Percentiles rank a stretch among this genome's conserved stretches.
phyloP scores from a whole-genome alignment of 1,140 invertebrate species.

The Pogonognathellus flavescens region DNA sequence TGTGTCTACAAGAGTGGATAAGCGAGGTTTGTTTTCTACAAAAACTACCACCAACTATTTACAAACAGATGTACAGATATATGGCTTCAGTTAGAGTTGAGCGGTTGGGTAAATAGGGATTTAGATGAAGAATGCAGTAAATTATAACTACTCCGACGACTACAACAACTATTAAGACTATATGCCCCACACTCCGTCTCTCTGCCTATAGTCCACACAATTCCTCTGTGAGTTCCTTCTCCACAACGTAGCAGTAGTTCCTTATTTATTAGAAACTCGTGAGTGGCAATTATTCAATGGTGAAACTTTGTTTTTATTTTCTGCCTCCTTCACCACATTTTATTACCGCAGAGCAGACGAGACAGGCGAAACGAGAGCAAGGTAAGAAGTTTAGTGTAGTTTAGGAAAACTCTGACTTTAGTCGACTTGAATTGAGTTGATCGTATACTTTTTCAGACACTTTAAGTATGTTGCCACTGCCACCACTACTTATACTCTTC shows the following conservation, averaged over 20 bases:
- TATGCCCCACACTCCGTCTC: too few relatives aligned
- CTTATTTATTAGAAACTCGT: slow-evolving; percentile 43
- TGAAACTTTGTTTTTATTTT: slow-evolving; percentile 49
- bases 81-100: too few relatives aligned
- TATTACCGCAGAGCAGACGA: slow-evolving; percentile 1
- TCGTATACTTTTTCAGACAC: slow-evolving; percentile 25
- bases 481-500: not conserved
- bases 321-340: slow-evolving; percentile 35
- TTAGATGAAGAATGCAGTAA: too few relatives aligned
- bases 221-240: too few relatives aligned
- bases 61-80: too few relatives aligned
- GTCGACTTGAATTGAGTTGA: slow-evolving; percentile 11
- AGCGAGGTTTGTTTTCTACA: too few relatives aligned
- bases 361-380: slow-evolving; percentile 3
- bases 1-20: too few relatives aligned
- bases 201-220: too few relatives aligned
- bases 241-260: not conserved
- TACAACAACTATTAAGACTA: too few relatives aligned
- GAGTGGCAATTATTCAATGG: slow-evolving; percentile 46
- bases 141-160: too few relatives aligned
- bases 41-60: too few relatives aligned
- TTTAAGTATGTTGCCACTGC: not conserved
- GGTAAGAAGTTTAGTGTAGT: slow-evolving; percentile 32
- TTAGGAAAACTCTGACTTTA: slow-evolving; percentile 20
- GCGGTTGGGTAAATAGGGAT: too few relatives aligned